Conservation (phyloP, 2,888 invertebrate species). For the Drosophila anomelani region DNA sequence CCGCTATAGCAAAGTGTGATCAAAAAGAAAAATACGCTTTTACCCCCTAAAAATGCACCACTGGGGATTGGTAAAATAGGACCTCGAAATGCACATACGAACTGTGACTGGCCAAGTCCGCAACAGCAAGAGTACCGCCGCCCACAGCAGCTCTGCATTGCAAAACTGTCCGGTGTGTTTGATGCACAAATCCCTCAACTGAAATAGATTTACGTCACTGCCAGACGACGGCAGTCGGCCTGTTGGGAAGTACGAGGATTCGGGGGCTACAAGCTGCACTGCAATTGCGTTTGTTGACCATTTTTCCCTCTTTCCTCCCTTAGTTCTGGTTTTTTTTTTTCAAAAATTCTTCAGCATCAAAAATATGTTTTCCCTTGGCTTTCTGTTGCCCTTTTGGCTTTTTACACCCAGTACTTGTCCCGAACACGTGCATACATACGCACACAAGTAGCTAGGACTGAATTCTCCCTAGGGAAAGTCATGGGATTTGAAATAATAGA, state of each 20-base stretch:
- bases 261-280: constrained; percentile 25
- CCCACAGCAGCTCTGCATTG: constrained; percentile 49
- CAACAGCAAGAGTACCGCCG: constrained; percentile 26
- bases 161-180: constrained; percentile 78
- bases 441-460: neutral
- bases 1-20: constrained; percentile 21
- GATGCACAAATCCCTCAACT: constrained; percentile 79
- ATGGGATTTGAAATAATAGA: neutral
- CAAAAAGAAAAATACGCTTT: constrained; percentile 18
- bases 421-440: neutral
- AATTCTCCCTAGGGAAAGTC: neutral
- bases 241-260: constrained; percentile 36
- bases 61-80: constrained; percentile 10
- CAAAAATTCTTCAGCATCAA: constrained; percentile 75
- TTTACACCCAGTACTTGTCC: constrained; percentile 16
- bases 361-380: constrained; percentile 55
- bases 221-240: constrained; percentile 59
- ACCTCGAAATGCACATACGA: constrained; percentile 66
- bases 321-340: constrained; percentile 69
- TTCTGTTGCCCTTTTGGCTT: constrained; percentile 6
- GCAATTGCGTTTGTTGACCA: constrained; percentile 45
- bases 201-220: constrained; percentile 81
- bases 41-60: constrained; percentile 22
- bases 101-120: constrained; percentile 52
- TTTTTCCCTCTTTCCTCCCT: constrained; percentile 23